Evolutionary conservation across 2,113 vertebrate genomes (phyloP).

Genomic region (Lonchura striata): DNA sequence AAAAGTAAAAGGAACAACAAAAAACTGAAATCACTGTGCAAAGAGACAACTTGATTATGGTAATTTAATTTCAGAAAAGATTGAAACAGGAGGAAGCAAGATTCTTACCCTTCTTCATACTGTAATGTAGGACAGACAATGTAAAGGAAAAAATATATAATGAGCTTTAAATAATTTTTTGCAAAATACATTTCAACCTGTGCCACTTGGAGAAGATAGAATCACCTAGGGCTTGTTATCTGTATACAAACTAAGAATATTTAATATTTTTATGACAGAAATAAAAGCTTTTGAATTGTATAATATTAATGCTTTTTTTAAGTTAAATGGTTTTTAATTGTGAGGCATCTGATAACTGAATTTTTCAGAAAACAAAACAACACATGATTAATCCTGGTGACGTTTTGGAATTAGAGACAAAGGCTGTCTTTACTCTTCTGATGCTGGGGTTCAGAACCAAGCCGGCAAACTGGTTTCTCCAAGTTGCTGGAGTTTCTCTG

Average conservation of each 20-base stretch:
- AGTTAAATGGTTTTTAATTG: not conserved
- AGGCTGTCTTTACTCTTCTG: not conserved
- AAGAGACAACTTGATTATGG: not conserved
- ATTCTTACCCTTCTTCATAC: not conserved
- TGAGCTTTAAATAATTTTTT: not conserved
- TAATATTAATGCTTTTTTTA: not conserved
- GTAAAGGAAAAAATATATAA: not conserved
- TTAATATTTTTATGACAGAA: not conserved
- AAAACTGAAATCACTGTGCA: not conserved
- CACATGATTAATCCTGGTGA: not conserved
- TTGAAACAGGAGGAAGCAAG: not conserved
- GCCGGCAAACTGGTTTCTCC: not conserved
- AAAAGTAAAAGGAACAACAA: not conserved
- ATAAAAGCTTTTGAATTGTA: not conserved
- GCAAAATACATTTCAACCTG: not conserved
- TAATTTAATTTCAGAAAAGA: not conserved
- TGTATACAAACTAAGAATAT: not conserved
- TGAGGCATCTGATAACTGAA: not conserved
- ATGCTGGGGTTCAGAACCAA: not conserved
- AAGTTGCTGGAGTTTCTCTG: not conserved
- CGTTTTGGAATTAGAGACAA: not conserved
- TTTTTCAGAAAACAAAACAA: not conserved
- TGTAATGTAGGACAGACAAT: not conserved
- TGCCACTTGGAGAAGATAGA: not conserved
- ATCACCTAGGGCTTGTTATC: not conserved